Evolutionary conservation across 2,797 vertebrate species (phyloP).

Genomic region (Microtus obscurus): DNA sequence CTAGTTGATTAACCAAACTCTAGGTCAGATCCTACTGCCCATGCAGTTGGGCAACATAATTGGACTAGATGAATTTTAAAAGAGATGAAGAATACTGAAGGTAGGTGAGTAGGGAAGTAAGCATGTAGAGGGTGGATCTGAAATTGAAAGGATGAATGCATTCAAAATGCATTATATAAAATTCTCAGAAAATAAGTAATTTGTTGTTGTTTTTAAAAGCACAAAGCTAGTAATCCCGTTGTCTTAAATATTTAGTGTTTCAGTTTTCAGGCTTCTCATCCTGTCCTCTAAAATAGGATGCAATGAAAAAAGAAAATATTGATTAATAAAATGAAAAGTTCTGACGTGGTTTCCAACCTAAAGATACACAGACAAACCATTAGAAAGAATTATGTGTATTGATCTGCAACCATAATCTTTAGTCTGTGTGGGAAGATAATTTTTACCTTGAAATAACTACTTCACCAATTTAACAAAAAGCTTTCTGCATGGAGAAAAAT

Average conservation of each 20-base stretch:
- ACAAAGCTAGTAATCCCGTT: not conserved
- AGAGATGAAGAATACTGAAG: not conserved
- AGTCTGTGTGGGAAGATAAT: not conserved
- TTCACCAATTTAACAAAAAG: conserved; percentile 11
- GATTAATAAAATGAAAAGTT: conserved; percentile 11
- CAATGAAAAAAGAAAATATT: conserved; percentile 4
- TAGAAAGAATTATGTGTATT: conserved; percentile 3
- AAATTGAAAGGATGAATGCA: not conserved
- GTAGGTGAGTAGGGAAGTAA: not conserved
- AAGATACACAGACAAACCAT: conserved; percentile 12
- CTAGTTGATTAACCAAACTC: not conserved
- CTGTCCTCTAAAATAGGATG: not conserved
- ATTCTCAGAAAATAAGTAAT: not conserved
- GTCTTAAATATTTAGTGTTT: not conserved
- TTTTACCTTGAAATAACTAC: not conserved
- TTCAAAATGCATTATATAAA: not conserved
- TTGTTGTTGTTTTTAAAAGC: not conserved
- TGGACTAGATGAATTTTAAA: not conserved
- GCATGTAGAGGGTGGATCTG: not conserved
- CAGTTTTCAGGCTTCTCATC: not conserved
- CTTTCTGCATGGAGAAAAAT: not conserved
- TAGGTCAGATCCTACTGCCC: not conserved
- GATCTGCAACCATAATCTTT: not conserved
- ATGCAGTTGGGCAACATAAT: not conserved
- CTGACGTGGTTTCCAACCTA: not conserved